phyloP scores from a whole-genome alignment of 2,113 vertebrate genomes.

The Daubentonia madagascariensis region DNA sequence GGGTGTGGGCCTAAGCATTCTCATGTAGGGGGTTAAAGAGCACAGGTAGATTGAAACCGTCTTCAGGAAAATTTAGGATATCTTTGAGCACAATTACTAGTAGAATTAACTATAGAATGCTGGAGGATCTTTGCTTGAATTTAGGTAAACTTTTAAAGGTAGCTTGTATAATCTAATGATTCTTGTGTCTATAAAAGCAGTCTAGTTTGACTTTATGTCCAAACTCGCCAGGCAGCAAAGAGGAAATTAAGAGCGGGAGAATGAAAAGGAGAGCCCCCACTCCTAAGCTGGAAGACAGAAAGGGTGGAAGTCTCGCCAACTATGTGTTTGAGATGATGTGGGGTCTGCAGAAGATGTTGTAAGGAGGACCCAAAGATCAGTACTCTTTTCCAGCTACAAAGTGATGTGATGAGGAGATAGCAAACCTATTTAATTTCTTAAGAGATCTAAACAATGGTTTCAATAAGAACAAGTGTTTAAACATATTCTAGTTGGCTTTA shows the following conservation, averaged over 20 bases:
- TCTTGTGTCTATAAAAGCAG: neutral
- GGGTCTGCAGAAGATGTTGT: neutral
- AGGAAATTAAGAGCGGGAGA: neutral
- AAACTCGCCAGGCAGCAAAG: neutral
- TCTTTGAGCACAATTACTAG: neutral
- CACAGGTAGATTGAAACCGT: neutral
- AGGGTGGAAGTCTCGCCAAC: neutral
- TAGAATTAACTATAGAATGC: neutral
- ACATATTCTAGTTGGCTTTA: constrained; percentile 27
- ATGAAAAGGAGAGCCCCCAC: neutral
- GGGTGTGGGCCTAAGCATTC: neutral
- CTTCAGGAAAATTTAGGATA: neutral
- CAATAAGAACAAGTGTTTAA: neutral
- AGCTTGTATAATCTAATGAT: neutral
- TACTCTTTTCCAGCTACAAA: neutral
- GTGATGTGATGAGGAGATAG: neutral
- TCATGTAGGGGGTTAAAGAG: neutral
- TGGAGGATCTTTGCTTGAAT: neutral
- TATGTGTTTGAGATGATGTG: neutral
- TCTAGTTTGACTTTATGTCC: neutral
- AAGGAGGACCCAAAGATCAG: neutral
- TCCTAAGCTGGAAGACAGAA: neutral
- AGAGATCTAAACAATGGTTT: constrained; percentile 33
- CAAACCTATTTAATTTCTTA: neutral
- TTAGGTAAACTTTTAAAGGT: constrained; percentile 23